Evolutionary conservation across 2,797 vertebrate species (phyloP), one percentile per base, ranked within the genome.

Genomic region (Ceyx erithaca): DNA sequence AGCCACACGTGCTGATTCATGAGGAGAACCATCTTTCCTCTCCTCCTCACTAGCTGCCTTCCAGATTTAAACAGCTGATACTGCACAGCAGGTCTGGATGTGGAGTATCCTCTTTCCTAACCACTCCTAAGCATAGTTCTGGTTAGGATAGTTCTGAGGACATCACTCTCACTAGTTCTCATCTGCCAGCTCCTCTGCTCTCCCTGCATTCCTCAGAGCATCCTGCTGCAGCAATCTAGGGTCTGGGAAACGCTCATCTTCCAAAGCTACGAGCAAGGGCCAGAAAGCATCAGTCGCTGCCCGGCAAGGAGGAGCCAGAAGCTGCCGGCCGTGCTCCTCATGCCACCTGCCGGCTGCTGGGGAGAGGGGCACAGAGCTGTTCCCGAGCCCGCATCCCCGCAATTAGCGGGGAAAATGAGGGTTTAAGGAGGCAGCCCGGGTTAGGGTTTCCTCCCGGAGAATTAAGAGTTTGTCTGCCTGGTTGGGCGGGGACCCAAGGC

Each of bases 271-370:
- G 0, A 45, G 40, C 12, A 52, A 22, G 7, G 5, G 22, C 45
- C 23, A 58, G 55, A 9, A 73, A 66, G 8, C 18, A 4, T 6
- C 23, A 51, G 33, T 8, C 23, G 0, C 6, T 15, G 8, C 1
- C 7, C n/a, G 57, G 23, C 23, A 57, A 15, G 0, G 4, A 57
- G 40, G 59, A 55, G 59, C 26, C 13, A 17, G 28, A 28, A 51
- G 49, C 45, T 8, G n/a, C 7, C 48, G 59, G 77, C 37, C 37
- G 4, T 2, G n/a, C 52, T 92, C 76, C 87, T 71, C 59, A 22
- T 19, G 95, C 96, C 96, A 82, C 77, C 90, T 93, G 68, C 94
- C 68, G 95, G 92, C 54, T 40, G 2, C 82, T 30, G 28, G 12
- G 57, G 55, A 89, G 25, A 3, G 35, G 2, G 78, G 85, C 90